Evolutionary conservation across 1,140 invertebrate species (phyloP).

Genomic region (Drosophila orena): DNA sequence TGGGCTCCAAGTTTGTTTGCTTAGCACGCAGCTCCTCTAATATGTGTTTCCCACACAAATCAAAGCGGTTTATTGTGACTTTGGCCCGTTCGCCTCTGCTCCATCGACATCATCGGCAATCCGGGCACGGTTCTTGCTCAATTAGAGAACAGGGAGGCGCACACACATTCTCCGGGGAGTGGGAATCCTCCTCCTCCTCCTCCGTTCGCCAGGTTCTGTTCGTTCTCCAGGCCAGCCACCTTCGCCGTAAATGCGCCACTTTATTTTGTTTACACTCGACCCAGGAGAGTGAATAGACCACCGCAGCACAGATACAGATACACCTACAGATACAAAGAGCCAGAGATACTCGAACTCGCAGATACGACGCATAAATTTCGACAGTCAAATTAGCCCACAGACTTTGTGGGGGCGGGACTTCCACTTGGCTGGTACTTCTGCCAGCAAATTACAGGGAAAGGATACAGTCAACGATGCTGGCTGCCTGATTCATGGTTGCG

Average conservation of each 20-base stretch:
- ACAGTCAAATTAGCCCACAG: constrained; percentile 74
- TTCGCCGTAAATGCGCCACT: constrained; percentile 78
- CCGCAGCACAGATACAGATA: constrained; percentile 7
- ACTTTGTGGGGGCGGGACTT: constrained; percentile 44
- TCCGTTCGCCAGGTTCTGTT: background rate
- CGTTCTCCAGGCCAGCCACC: constrained; percentile 56
- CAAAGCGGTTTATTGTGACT: constrained; percentile 71
- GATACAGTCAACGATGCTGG: constrained; percentile 25
- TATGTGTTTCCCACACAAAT: constrained; percentile 65
- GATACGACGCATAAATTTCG: constrained; percentile 68
- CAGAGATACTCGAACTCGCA: constrained; percentile 30
- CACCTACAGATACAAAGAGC: constrained; percentile 14
- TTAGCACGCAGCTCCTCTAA: constrained; percentile 40
- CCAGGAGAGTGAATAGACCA: constrained; percentile 19
- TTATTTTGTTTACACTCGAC: constrained; percentile 74
- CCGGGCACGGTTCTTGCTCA: constrained; percentile 75
- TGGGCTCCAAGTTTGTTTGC: constrained; percentile 52
- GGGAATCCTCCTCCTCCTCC: constrained; percentile 19
- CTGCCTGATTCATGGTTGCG: constrained; percentile 36
- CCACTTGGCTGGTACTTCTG: constrained; percentile 46
- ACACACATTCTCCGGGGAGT: constrained; percentile 4
- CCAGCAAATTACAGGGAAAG: constrained; percentile 46
- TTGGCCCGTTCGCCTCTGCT: constrained; percentile 29
- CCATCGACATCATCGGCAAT: constrained; percentile 67
- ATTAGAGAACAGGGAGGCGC: constrained; percentile 70